Base-by-base conservation (phyloP, 2,113 vertebrate genomes). In the Peucedramus taeniatus region DNA sequence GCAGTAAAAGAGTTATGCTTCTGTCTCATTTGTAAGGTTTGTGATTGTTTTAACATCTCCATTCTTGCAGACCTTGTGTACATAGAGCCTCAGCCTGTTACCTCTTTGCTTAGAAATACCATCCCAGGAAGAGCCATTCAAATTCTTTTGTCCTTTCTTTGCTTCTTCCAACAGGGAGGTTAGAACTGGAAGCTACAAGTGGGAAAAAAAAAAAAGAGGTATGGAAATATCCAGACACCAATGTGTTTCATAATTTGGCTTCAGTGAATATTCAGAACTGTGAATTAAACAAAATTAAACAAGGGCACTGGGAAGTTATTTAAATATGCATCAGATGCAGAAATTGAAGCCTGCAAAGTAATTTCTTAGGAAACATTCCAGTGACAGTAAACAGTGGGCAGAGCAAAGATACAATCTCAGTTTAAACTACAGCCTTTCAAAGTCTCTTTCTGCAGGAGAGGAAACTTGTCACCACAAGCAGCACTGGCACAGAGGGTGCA, bases 261-360 rank as follows among this genome's bases (percentile, higher is more conserved):
- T 93, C 60, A 51, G 90, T 66, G 47, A 90, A 88, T 83, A 88
- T 66, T 96, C 63, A 88, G 59, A 57, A 13, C 54, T 70, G 15
- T 44, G 47, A 86, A 83, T 86, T 95, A 93, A 60, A 37, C 35
- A 37, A 60, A 37, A 60, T 37, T 37, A 60, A 96, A 93, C 66
- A 96, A 90, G 59, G 85, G 14, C 93, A 66, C 28, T 70, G 60
- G 87, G 86, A 97, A 92, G 71, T 77, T 90, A 65, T 83, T 93
- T 91, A 66, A 93, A 83, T 86, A 74, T 66, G 59, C 70, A 91
- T 91, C 84, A 93, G 68, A 80, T 83, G 51, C 40, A 86, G 42
- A 90, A 85, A 86, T 66, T 70, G 49, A 79, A 74, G 42, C 24
- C 66, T 2, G 0, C 30, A 30, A 65, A 89, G 44, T 79, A 51